Base-by-base conservation (phyloP, 1,140 invertebrate species). In the Eumeta japonica region DNA sequence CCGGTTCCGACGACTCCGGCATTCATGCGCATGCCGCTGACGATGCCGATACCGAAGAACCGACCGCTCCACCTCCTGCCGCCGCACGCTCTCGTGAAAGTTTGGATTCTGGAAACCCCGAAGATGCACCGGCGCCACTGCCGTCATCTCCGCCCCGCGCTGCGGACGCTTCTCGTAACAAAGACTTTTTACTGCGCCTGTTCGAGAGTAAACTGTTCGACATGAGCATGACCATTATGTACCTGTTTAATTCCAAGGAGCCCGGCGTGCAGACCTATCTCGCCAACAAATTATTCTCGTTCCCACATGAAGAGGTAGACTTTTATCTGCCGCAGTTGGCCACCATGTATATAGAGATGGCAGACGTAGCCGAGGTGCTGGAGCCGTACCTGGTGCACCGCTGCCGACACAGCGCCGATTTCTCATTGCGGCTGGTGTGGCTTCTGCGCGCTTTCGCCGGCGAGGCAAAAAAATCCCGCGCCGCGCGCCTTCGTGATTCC, bases 171-270 rank as follows among this genome's bases (percentile, higher is more conserved):
- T 55, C 71, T 16, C 64, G 59, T 45, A 70, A 72, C 39, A 77
- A 75, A 62, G 71, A 75, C 56, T 73, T 71, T 70, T 77, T 98
- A 34, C 76, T 98, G 40, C 78, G 95, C 49, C 80, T 98, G 50
- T 96, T 99, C 59, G 94, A 98, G 72, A 96, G 94, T 45, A 93
- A 92, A 77, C 81, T 96, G 37, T 99, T 98, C 70, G 92, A 97
- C 65, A 96, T 97, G 83, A 91, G 91, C 39, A 96, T 98, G 81
- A 95, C 94, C 14, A 93, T 98, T 58, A 91, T 90, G 59, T 98
- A 99, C 81, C 77, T 99, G 19, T 97, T 94, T 61, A 96, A 96
- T 64, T 96, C 94, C n/a, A 98, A 98, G 76, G 95, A 98, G 71
- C 90, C 92, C 13, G 95, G 94, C 31, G 94, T 98, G 31, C 90